A percentile compares a stretch with the other conserved stretches of the same genome.
Conservation (phyloP, 2,888 invertebrate genomes). For the Gymnosoma rotundatum region DNA sequence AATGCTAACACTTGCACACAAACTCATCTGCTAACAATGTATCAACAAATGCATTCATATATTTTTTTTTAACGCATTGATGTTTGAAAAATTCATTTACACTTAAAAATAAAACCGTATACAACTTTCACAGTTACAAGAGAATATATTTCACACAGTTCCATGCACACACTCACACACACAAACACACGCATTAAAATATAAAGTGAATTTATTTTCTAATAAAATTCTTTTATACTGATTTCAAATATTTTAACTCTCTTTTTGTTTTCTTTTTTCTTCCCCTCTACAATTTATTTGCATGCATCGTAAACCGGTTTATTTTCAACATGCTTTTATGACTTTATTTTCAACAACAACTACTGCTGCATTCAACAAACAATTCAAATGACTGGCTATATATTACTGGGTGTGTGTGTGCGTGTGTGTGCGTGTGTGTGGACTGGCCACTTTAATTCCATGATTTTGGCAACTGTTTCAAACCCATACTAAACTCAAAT, state of each 20-base stretch:
- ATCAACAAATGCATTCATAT: constrained; percentile 1
- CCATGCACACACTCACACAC: not conserved
- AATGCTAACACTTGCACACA: constrained; percentile 2
- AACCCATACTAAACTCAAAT: constrained; percentile 20
- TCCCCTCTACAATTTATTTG: constrained; percentile 17
- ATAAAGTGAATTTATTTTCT: constrained; percentile 34
- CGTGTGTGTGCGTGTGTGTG: not conserved
- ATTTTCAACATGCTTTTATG: constrained; percentile 31
- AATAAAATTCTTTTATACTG: constrained; percentile 40
- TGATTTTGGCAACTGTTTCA: constrained; percentile 47
- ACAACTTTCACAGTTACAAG: not conserved
- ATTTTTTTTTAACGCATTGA: constrained; percentile 21
- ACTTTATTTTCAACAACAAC: constrained; percentile 49
- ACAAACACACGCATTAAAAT: not conserved
- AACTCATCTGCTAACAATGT: not conserved
- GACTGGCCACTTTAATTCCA: not conserved
- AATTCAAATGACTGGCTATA: not conserved
- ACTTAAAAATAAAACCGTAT: not conserved
- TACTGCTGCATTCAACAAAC: constrained; percentile 1
- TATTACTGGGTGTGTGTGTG: not conserved
- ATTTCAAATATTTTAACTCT: constrained; percentile 34
- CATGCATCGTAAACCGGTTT: constrained; percentile 26
- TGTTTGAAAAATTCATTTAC: constrained; percentile 41
- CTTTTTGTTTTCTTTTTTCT: not conserved
- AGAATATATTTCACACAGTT: constrained; percentile 9